Evolutionary conservation across 2,113 vertebrate species (phyloP).

Genomic region (Sinocyclocheilus anophthalmus): DNA sequence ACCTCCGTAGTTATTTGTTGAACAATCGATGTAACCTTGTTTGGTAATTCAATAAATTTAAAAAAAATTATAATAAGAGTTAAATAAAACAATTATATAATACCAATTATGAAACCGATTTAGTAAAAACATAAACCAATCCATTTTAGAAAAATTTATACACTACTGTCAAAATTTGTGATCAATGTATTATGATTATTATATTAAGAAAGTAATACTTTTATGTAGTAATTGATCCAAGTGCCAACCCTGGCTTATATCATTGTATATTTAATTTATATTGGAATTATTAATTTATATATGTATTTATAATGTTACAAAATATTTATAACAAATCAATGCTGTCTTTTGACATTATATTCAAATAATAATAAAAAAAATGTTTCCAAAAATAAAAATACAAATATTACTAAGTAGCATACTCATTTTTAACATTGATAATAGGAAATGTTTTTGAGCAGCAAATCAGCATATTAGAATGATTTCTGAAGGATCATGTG

Average conservation of each 20-base stretch:
- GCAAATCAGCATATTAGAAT: background rate
- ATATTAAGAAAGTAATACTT: background rate
- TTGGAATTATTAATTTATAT: too few species aligned
- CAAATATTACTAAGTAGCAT: background rate
- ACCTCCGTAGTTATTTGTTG: conserved; percentile 54
- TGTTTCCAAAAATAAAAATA: too few species aligned
- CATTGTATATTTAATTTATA: background rate
- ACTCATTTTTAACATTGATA: background rate
- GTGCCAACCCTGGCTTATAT: background rate
- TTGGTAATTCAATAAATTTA: background rate
- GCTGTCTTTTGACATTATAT: background rate
- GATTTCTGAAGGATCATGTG: background rate
- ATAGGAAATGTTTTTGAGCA: background rate
- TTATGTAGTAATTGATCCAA: background rate
- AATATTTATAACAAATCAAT: background rate
- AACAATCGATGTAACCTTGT: conserved; percentile 55
- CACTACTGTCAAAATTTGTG: background rate
- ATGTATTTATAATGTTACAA: background rate
- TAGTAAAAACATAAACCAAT: background rate
- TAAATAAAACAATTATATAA: background rate
- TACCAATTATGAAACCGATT: too few species aligned
- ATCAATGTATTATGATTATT: background rate
- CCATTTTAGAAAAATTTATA: too few species aligned
- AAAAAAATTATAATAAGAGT: background rate
- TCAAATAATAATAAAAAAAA: too few species aligned